phyloP scores from a whole-genome alignment of 2,797 vertebrate species.

The Chiloscyllium punctatum region DNA sequence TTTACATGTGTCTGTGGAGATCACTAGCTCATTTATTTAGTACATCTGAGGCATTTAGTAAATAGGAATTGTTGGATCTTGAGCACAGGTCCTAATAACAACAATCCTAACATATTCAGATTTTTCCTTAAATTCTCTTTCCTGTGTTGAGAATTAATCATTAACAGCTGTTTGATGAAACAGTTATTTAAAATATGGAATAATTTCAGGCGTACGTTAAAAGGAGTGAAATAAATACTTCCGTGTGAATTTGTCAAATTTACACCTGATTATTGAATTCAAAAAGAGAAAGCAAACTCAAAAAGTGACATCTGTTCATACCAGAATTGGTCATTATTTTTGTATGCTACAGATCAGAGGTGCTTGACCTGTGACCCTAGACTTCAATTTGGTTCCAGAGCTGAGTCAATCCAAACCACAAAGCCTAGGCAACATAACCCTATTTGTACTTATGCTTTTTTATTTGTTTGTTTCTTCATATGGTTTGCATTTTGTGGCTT shows the following conservation, averaged over 20 bases:
- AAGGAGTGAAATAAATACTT: not conserved
- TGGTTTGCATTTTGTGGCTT: not conserved
- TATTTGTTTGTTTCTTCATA: not conserved
- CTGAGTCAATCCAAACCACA: not conserved
- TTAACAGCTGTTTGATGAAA: slow-evolving; percentile 21
- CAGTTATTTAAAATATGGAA: slow-evolving; percentile 30
- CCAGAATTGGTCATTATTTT: not conserved
- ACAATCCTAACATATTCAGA: not conserved
- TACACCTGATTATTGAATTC: not conserved
- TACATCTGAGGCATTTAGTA: not conserved
- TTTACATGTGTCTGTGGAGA: too few species aligned
- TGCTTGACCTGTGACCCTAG: not conserved
- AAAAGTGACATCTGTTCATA: not conserved
- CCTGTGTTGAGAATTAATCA: not conserved
- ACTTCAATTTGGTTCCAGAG: not conserved
- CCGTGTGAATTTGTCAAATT: not conserved
- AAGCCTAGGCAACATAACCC: not conserved
- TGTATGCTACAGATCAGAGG: not conserved
- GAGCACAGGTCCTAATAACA: not conserved
- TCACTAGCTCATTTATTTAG: not conserved
- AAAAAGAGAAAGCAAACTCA: too few species aligned
- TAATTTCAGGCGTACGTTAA: not conserved
- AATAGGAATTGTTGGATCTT: not conserved
- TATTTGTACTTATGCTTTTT: not conserved
- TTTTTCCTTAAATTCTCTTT: not conserved